Base-by-base conservation (phyloP, 2,888 invertebrate species). In the Pediacus dermestoides region DNA sequence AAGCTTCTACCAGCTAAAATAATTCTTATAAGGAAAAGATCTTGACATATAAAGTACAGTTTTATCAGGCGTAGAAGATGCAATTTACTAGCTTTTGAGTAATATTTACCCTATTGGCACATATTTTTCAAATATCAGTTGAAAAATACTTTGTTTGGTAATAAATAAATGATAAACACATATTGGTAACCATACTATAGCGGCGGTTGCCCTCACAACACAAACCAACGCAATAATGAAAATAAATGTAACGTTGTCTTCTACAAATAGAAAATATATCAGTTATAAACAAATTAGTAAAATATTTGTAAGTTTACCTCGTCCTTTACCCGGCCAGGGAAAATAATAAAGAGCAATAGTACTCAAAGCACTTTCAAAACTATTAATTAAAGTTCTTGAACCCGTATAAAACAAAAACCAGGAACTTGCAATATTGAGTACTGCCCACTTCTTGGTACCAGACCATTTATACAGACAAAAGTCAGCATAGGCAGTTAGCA, bases 371-470 rank as follows among this genome's bases (percentile, higher is more conserved):
- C 88, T 83, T 72, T 99, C 97, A 47, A 89, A 69, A 0, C 85
- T 85, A 64, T 97, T 97, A 18, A 87, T 78, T 30, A 97, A 64
- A 0, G 95, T 95, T 33, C 97, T 76, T 0, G 92, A 82, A 0
- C 84, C 82, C 7, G 87, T 89, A 65, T 92, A 97, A 64, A 90
- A 88, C 80, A 89, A 86, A 68, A 93, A 96, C 89, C 92, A 95
- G 26, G 88, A 85, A 0, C 83, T 78, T 0, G 84, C 70, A 32
- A 89, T 77, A 37, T 83, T 73, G 53, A 87, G 81, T 4, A 88
- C 62, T 0, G 87, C 81, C 85, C 88, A 88, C 67, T 85, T 82
- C 34, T 80, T 78, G n/a, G 71, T 72, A 0, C 80, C 80, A 0
- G 79, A 78, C 86, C 86, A 88, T 46, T 77, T 68, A 59, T 81